Base-by-base conservation (phyloP, 2,888 invertebrate species). In the Sarcophaga caerulescens region DNA sequence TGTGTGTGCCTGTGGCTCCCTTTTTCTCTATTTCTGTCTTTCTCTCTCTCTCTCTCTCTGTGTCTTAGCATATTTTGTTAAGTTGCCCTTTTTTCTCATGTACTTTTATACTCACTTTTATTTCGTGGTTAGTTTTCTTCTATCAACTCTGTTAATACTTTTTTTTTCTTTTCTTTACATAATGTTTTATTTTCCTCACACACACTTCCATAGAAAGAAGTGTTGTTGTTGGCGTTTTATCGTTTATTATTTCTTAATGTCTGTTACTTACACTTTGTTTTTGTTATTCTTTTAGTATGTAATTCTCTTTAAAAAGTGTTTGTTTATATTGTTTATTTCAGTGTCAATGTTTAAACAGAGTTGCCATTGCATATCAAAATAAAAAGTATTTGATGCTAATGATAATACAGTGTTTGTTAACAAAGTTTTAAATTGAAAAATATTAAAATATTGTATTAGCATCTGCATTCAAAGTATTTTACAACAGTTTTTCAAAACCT, bases 341-440 rank as follows among this genome's bases (percentile, higher is more conserved):
- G 77, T 86, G 85, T 85, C 85, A 86, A 86, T 77, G 85, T 62
- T 81, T 79, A 62, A 59, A 59, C 14, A 84, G 85, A 74, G 85
- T 83, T 85, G 80, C 85, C 85, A 85, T 17, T 62, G 6, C 23
- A 1, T 57, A 45, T 8, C 14, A 68, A 59, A 35, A 25, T 23
- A 45, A 3, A 14, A 52, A 14, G 14, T 52, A 14, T 52, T 52
- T 17, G 0, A 52, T 14, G 17, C 52, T 17, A 52, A 52, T 52
- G 17, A 52, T 14, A 14, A 52, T 1, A 52, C 17, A 52, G 17
- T 17, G 52, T 52, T 52, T 52, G 52, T 52, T 14, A 52, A 8
- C 8, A 35, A 35, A 1, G 35, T 10, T 35, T 35, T 35, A 8
- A 35, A 35, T 35, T 35, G 1, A 35, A 35, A 35, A 35, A 35